These are phyloP conservation scores for Otocyon megalotis DNA, from an alignment of 2,113 vertebrate species.

Conservation along the genomic window DNA sequence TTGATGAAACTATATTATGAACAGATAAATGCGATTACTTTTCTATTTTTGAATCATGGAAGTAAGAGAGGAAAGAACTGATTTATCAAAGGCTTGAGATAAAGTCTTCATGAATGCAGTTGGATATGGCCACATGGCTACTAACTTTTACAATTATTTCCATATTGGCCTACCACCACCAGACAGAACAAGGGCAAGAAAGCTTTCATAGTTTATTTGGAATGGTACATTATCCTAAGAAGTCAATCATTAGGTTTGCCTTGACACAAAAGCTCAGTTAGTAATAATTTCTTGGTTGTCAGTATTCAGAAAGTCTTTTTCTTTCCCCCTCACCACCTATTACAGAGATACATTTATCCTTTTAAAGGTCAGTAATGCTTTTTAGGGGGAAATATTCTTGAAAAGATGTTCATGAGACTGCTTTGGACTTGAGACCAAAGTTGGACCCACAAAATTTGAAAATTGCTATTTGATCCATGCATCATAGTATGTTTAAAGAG, in stretches of 20 bases:
- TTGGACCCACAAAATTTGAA: slow-evolving; percentile 28
- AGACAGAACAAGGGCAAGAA: background rate
- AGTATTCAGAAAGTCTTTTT: background rate
- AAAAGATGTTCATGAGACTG: slow-evolving; percentile 17
- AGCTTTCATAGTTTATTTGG: background rate
- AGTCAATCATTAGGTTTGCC: background rate
- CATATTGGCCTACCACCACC: background rate
- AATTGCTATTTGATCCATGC: background rate
- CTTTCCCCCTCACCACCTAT: background rate
- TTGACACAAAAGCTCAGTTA: background rate
- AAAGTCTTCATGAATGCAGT: background rate
- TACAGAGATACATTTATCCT: background rate
- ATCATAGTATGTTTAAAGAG: background rate
- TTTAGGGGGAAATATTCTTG: background rate
- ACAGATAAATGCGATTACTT: background rate
- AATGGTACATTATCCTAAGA: background rate
- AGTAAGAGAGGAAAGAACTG: background rate
- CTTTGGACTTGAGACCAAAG: slow-evolving; percentile 46
- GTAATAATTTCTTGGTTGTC: slow-evolving; percentile 7
- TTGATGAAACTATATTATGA: background rate
- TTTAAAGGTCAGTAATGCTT: slow-evolving; percentile 5
- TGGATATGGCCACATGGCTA: background rate
- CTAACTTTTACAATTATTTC: background rate
- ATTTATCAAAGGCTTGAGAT: background rate
- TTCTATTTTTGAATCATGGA: background rate